These are phyloP conservation scores for Syrmaticus mikado DNA, from an alignment of 2,113 vertebrate species.

Conservation along the genomic window DNA sequence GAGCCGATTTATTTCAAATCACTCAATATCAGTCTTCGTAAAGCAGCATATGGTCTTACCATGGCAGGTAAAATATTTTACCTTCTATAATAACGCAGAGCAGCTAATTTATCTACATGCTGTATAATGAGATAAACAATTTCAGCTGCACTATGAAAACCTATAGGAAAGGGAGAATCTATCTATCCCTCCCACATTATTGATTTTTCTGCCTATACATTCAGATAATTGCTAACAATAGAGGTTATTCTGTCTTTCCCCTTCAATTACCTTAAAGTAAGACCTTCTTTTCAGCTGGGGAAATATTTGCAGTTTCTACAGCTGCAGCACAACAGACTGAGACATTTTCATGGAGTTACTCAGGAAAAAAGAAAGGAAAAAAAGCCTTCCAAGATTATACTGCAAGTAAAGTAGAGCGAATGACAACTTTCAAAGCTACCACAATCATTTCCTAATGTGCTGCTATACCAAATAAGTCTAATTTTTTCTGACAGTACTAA, in stretches of 20 bases:
- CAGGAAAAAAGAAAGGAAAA: neutral
- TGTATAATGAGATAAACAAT: slow-evolving; percentile 67
- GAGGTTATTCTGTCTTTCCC: slow-evolving; percentile 47
- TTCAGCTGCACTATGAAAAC: slow-evolving; percentile 63
- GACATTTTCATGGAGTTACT: slow-evolving; percentile 65
- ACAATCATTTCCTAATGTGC: slow-evolving; percentile 82
- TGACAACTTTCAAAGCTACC: slow-evolving; percentile 81
- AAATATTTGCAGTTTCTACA: slow-evolving; percentile 70
- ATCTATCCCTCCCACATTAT: neutral
- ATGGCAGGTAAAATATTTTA: slow-evolving; percentile 77
- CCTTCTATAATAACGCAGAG: slow-evolving; percentile 70
- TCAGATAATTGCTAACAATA: slow-evolving; percentile 50
- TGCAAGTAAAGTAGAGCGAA: slow-evolving; percentile 73
- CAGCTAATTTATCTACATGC: slow-evolving; percentile 70
- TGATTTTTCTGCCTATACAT: slow-evolving; percentile 25
- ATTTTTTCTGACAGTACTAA: slow-evolving; percentile 83
- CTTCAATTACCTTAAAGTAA: slow-evolving; percentile 65
- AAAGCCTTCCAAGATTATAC: slow-evolving; percentile 51
- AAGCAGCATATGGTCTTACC: slow-evolving; percentile 71
- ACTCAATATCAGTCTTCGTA: slow-evolving; percentile 68
- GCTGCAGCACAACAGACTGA: slow-evolving; percentile 76
- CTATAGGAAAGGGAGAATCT: slow-evolving; percentile 30
- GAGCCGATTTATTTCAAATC: slow-evolving; percentile 59
- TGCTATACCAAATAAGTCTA: slow-evolving; percentile 83
- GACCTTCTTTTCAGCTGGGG: slow-evolving; percentile 58